Base-by-base conservation (phyloP, 2,888 invertebrate species). In the Drosophila quinaria region DNA sequence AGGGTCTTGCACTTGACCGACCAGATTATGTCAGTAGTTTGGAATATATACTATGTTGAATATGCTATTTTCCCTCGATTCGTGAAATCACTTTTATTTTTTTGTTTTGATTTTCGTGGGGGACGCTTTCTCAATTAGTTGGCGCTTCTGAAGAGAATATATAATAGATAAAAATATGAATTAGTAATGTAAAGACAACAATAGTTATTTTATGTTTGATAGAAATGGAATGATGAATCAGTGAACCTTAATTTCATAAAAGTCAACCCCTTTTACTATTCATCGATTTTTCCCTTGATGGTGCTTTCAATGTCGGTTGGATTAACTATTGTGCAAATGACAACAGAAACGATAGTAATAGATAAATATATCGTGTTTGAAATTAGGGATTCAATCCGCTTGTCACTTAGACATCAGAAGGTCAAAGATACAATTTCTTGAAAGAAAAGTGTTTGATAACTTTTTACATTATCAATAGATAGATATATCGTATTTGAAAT, bases 1-100 rank as follows among this genome's bases (percentile, higher is more conserved):
- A 63, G 15, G 35, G 31, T 37, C 25, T 56, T 22, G 37, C 39
- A 37, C 52, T 61, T 46, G 25, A 44, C 17, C 44, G 37, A 55
- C 25, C 17, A 35, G 15, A 29, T 31, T 35, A n/a, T 29, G 13
- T 22, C 33, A 11, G 41, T 22, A 41, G 39, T 11, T 55, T 42
- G 25, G 3, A 39, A 17, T 13, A 11, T n/a, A 41, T 41, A n/a
- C n/a, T 11, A 5, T 29, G 15, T 15, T 13, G 13, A 13, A 37
- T 37, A 37, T 19, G 11, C 15, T 17, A 15, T 5, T 29, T 17
- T 39, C 10, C n/a, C n/a, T n/a, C n/a, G n/a, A n/a, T 3, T 37
- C 37, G 29, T 29, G 4, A 5, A 10, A n/a, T 17, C 17, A 17
- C 11, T 31, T 11, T 3, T 31, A 3, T 33, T 22, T 13, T 13